A percentile compares a stretch with the other conserved stretches of the same genome.
phyloP scores from a whole-genome alignment of 2,797 vertebrate species.

The Lophotriccus pileatus region DNA sequence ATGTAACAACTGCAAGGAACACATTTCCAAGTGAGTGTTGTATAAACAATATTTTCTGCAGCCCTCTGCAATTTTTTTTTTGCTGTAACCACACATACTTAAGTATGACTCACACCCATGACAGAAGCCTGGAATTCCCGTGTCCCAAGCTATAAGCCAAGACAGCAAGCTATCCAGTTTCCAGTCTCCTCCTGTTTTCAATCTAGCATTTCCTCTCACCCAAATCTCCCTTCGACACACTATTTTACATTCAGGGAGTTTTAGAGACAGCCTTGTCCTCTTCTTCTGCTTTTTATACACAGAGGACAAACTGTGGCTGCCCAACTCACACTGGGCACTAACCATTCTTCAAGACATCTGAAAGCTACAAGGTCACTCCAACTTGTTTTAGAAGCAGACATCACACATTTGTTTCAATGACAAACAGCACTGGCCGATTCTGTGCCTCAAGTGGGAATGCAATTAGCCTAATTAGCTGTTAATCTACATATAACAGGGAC shows the following conservation, averaged over 20 bases:
- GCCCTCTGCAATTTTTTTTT: not conserved
- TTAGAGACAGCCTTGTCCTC: not conserved
- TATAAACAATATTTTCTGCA: constrained; percentile 28
- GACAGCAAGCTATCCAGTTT: constrained; percentile 9
- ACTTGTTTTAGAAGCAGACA: not conserved
- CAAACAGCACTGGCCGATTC: not conserved
- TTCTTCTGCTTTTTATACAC: not conserved
- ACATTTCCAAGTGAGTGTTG: not conserved
- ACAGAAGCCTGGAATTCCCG: constrained; percentile 15
- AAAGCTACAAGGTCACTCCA: not conserved
- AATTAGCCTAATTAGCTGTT: not conserved
- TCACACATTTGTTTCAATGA: not conserved
- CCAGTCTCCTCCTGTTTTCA: not conserved
- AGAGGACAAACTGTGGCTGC: not conserved
- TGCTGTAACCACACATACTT: constrained; percentile 32
- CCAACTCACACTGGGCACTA: not conserved
- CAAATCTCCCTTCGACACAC: not conserved
- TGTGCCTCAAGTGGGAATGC: not conserved
- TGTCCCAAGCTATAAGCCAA: not conserved
- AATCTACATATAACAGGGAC: not conserved
- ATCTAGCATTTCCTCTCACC: not conserved
- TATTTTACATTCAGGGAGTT: not conserved
- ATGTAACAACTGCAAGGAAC: not conserved
- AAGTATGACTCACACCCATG: not conserved
- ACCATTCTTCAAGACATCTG: not conserved